Percentiles rank a stretch among this genome's conserved stretches.
phyloP scores from a whole-genome alignment of 2,113 vertebrate genomes.

The Rissa tridactyla region DNA sequence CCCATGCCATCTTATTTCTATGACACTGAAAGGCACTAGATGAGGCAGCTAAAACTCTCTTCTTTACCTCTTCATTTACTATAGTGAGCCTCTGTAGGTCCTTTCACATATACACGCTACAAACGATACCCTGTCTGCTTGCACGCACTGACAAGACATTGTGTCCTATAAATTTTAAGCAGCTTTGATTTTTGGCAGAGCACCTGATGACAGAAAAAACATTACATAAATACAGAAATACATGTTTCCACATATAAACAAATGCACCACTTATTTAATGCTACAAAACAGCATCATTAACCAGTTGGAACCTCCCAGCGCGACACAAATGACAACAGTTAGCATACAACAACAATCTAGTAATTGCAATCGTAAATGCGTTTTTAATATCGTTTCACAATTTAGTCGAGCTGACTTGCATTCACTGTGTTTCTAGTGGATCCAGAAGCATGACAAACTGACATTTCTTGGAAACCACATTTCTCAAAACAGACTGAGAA shows the following conservation, averaged over 20 bases:
- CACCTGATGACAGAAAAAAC: not conserved
- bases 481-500: conserved; percentile 40
- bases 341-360: not conserved
- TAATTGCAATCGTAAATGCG: conserved; percentile 26
- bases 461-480: conserved; percentile 64
- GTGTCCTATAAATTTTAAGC: not conserved
- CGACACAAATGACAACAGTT: conserved; percentile 6
- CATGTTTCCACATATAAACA: conserved; percentile 27
- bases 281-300: conserved; percentile 14
- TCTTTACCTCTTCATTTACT: not conserved
- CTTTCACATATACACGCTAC: not conserved
- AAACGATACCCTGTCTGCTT: not conserved
- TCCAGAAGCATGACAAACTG: conserved; percentile 63
- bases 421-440: conserved; percentile 18
- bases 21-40: not conserved
- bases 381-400: conserved; percentile 23
- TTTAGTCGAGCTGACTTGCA: not conserved
- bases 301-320: conserved; percentile 18
- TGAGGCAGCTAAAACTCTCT: not conserved
- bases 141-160: not conserved
- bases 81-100: not conserved
- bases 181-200: conserved; percentile 30
- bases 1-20: not conserved
- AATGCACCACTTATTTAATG: conserved; percentile 4
- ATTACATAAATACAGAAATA: conserved; percentile 11